Base-by-base conservation (phyloP, 2,888 invertebrate genomes). In the Branchellion lobata region DNA sequence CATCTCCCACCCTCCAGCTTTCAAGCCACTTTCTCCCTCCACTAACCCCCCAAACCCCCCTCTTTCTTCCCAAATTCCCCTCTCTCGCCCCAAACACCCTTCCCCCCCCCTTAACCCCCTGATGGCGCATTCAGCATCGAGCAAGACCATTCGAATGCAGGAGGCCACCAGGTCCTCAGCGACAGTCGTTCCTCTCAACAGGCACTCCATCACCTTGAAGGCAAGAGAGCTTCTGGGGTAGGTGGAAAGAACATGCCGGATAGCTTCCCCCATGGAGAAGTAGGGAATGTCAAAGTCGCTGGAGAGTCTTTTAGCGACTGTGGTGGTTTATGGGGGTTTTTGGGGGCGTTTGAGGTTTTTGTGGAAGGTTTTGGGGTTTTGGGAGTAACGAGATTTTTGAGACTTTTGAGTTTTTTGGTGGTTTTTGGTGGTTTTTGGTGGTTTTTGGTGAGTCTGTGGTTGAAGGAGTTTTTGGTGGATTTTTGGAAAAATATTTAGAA, bases 221-320 rank as follows among this genome's bases (percentile, higher is more conserved):
- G 85, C 83, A 75, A 88, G 83, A 68, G 84, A 83, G 0, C 86
- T 84, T 71, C 85, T 85, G 0, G 87, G 85, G 81, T 87, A 87
- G 21, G 83, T 83, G 8, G 83, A 78, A 75, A 87, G 80, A 0
- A 87, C 83, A 51, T 76, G 81, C 36, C 87, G 83, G 83, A 88
- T 84, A 0, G 86, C 87, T 78, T 87, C 87, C 21, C 88, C 88
- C 27, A 86, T 84, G 1, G 87, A 87, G 78, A 88, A 81, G n/a
- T 87, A 82, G 72, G 86, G 81, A 71, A 86, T 81, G 18, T 87
- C 88, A 81, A 85, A 87, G 71, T 87, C 86, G 73, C 86, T 84
- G 3, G 84, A 86, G 84, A 88, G 87, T 69, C 87, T 83, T 68
- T 84, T 85, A 2, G 86, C 86, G 85, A 88, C 87, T 88, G 83